Conservation (phyloP, 1,140 invertebrate genomes). For the Panonychus citri region DNA sequence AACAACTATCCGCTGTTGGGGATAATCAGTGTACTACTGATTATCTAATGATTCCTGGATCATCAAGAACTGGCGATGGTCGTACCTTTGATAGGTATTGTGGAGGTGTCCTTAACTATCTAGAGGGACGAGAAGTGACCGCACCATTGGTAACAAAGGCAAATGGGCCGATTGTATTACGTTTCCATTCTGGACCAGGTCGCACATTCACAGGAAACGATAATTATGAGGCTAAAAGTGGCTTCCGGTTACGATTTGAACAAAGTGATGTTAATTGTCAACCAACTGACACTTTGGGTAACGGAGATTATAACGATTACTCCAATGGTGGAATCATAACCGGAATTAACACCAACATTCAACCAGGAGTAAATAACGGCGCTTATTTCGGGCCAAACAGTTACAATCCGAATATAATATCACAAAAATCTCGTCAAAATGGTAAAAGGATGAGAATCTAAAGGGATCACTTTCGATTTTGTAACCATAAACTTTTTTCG, state of each 20-base stretch:
- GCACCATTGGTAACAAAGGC: constrained; percentile 8
- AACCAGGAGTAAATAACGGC: too few species aligned
- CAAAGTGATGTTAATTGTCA: constrained; percentile 7
- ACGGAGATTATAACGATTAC: too few species aligned
- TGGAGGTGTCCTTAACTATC: constrained; percentile 6
- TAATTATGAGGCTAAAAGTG: constrained; percentile 1
- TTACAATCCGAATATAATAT: too few species aligned
- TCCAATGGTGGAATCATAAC: too few species aligned
- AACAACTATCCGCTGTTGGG: constrained; percentile 1
- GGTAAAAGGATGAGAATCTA: too few species aligned
- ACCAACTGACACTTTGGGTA: too few species aligned
- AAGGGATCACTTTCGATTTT: too few species aligned
- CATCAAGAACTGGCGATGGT: constrained; percentile 7
- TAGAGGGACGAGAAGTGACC: too few species aligned
- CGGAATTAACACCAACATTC: too few species aligned
- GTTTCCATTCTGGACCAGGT: constrained; percentile 5
- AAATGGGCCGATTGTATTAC: constrained; percentile 9
- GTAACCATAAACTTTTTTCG: too few species aligned
- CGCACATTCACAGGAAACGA: not conserved
- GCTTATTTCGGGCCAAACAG: too few species aligned
- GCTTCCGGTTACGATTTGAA: constrained; percentile 11
- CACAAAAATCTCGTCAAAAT: too few species aligned
- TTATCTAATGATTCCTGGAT: constrained; percentile 9
- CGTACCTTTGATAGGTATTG: constrained; percentile 10
- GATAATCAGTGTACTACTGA: constrained; percentile 7